These are phyloP conservation scores for Lerista edwardsae DNA, from an alignment of 2,797 vertebrate genomes.

Conservation along the genomic window DNA sequence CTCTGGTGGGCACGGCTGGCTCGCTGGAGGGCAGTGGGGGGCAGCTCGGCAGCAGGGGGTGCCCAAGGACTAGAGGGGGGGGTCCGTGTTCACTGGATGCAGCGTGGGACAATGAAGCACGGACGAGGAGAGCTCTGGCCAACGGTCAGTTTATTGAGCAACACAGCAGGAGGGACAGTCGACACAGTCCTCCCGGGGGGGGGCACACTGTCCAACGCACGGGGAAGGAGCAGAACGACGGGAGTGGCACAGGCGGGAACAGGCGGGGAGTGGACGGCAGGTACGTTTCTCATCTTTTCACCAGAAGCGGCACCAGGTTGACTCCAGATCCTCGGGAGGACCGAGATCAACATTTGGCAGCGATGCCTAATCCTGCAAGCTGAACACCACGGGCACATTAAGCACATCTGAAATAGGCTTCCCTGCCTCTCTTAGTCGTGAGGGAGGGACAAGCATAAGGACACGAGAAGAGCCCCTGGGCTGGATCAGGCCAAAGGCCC, in stretches of 20 bases:
- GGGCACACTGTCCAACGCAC: background rate
- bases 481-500: too few relatives aligned
- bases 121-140: background rate
- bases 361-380: background rate
- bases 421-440: background rate
- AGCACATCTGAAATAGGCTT: background rate
- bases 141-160: background rate
- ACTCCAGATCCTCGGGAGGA: background rate
- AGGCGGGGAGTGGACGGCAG: too few relatives aligned
- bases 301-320: background rate
- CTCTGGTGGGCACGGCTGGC: too few relatives aligned
- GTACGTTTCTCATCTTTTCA: background rate
- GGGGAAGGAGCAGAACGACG: too few relatives aligned
- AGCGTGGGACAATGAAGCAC: background rate
- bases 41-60: too few relatives aligned
- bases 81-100: too few relatives aligned
- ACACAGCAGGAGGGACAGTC: too few relatives aligned
- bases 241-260: background rate
- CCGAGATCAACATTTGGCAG: background rate
- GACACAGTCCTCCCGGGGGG: too few relatives aligned
- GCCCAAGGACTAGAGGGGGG: too few relatives aligned
- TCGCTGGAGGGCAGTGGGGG: too few relatives aligned
- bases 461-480: too few relatives aligned
- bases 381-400: too few relatives aligned
- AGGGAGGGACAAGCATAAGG: rapidly evolving